These are phyloP conservation scores for Eristalinus sepulchralis DNA, from an alignment of 2,888 invertebrate genomes.

Conservation along the genomic window DNA sequence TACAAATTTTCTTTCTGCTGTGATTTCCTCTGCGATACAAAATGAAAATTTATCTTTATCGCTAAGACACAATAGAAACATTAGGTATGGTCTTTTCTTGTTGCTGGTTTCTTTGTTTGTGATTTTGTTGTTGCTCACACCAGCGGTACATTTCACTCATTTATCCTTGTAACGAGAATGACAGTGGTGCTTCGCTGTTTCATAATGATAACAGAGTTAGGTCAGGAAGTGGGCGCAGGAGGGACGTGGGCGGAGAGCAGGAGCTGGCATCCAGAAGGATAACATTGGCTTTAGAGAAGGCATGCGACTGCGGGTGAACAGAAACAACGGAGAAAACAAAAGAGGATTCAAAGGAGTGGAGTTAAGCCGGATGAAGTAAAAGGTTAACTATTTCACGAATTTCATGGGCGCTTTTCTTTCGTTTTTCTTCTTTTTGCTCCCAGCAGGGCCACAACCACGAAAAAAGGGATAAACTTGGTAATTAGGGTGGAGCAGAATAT, in stretches of 20 bases:
- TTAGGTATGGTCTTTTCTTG: neutral
- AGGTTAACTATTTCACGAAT: slow-evolving; percentile 33
- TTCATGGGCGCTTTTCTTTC: neutral
- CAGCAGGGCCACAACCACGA: neutral
- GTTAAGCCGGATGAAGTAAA: slow-evolving; percentile 26
- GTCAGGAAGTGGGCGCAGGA: slow-evolving; percentile 19
- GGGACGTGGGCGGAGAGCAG: neutral
- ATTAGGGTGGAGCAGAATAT: slow-evolving; percentile 36
- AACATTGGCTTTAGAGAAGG: slow-evolving; percentile 36
- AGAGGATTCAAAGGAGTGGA: neutral
- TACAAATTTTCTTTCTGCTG: slow-evolving; percentile 18
- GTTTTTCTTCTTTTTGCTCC: neutral
- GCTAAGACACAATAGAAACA: slow-evolving; percentile 32
- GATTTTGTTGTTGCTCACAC: neutral
- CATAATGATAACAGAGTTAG: slow-evolving; percentile 55
- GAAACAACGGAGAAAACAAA: neutral
- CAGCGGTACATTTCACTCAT: slow-evolving; percentile 22
- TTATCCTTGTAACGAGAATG: slow-evolving; percentile 52
- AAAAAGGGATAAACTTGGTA: slow-evolving; percentile 39
- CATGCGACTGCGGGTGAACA: neutral
- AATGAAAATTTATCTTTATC: slow-evolving; percentile 61
- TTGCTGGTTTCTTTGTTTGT: neutral
- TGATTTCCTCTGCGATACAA: slow-evolving; percentile 26
- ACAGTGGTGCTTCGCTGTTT: slow-evolving; percentile 49
- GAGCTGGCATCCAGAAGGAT: slow-evolving; percentile 18